phyloP scores from a whole-genome alignment of 2,888 invertebrate genomes.

The Tyria jacobaeae region DNA sequence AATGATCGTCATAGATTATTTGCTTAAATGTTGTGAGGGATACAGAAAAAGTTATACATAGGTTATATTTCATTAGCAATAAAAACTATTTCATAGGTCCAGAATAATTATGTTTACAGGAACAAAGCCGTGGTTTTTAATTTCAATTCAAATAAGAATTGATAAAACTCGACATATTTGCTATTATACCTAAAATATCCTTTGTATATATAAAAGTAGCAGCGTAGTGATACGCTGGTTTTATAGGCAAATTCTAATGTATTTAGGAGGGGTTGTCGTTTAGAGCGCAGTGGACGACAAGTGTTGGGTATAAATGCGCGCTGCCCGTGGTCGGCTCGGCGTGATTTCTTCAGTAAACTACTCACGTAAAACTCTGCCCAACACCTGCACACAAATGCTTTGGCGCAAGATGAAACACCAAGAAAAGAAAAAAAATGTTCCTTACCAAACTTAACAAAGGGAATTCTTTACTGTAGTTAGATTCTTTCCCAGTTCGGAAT shows the following conservation, averaged over 20 bases:
- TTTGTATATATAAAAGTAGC: background rate
- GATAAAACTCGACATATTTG: too few relatives aligned
- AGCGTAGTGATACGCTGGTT: background rate
- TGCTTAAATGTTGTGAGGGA: too few relatives aligned
- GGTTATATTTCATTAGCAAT: too few relatives aligned
- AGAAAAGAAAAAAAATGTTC: conserved; percentile 3
- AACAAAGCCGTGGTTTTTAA: too few relatives aligned
- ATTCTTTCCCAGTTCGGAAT: background rate
- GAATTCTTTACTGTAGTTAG: conserved; percentile 1
- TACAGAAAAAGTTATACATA: too few relatives aligned
- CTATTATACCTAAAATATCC: too few relatives aligned
- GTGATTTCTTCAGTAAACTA: conserved; percentile 75
- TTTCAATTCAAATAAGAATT: too few relatives aligned
- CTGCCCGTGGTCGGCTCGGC: conserved; percentile 51
- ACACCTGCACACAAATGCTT: conserved; percentile 63
- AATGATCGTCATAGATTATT: too few relatives aligned
- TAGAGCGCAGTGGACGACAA: conserved; percentile 38
- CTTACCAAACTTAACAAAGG: too few relatives aligned
- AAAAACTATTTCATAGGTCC: too few relatives aligned
- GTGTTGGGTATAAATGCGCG: conserved; percentile 49
- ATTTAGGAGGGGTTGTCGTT: conserved; percentile 32
- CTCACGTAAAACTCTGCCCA: conserved; percentile 74
- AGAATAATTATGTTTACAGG: too few relatives aligned
- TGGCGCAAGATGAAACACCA: conserved; percentile 36
- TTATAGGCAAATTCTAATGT: conserved; percentile 22